phyloP scores from a whole-genome alignment of 2,888 invertebrate species.

The Acleris emargana region DNA sequence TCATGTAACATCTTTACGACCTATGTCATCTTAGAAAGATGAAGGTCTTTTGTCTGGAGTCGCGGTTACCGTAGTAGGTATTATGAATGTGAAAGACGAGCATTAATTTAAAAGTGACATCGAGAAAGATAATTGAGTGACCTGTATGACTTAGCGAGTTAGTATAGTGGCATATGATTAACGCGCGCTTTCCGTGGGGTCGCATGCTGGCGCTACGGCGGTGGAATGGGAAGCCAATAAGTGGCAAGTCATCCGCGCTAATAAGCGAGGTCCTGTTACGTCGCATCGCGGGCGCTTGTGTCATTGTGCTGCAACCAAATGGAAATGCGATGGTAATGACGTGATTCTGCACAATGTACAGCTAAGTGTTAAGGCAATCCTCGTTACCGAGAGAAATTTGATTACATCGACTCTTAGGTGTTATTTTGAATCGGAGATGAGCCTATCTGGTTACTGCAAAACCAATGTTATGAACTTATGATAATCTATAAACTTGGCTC shows the following conservation, averaged over 20 bases:
- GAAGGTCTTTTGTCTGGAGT: slow-evolving; percentile 23
- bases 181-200: slow-evolving; percentile 54
- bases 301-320: slow-evolving; percentile 47
- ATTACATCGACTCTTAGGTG: neutral
- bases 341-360: slow-evolving; percentile 27
- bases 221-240: slow-evolving; percentile 54
- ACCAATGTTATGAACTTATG: no score
- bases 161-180: slow-evolving; percentile 39
- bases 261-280: slow-evolving; percentile 65
- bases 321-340: slow-evolving; percentile 40
- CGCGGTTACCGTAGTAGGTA: neutral
- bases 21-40: slow-evolving; percentile 30
- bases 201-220: slow-evolving; percentile 44
- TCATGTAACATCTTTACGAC: slow-evolving; percentile 32
- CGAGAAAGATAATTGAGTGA: slow-evolving; percentile 14
- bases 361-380: slow-evolving; percentile 9
- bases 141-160: slow-evolving; percentile 15
- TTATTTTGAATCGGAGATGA: neutral
- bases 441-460: neutral
- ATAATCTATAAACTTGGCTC: no score
- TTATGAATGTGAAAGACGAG: slow-evolving; percentile 21
- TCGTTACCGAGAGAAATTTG: slow-evolving; percentile 10
- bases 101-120: slow-evolving; percentile 22
- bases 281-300: slow-evolving; percentile 41
- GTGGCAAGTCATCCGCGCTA: slow-evolving; percentile 71